Evolutionary conservation across 2,113 vertebrate species (phyloP), one percentile per base, ranked within the genome.

Genomic region (Microcebus jonahi): DNA sequence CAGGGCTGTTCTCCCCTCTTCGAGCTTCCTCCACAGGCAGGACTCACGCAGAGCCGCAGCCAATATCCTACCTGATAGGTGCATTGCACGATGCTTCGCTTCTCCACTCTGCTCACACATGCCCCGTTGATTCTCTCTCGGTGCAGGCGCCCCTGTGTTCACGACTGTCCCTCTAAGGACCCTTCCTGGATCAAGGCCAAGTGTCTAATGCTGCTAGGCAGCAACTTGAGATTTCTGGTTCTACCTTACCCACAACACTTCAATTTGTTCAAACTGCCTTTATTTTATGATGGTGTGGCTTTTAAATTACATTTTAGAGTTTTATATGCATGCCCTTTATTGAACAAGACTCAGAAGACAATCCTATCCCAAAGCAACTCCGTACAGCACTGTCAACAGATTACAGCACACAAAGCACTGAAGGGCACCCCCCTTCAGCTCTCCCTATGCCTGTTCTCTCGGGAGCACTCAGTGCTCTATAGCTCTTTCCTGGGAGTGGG

Each of bases 231-330:
- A 70, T 65, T 55, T 65, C 50, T 59, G 34, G 7, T 88, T 53
- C 70, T 21, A 50, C 36, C 42, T 80, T 23, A 57, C 55, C 68
- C 29, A 7, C 4, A 15, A 53, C 29, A 65, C 45, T 73, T 85
- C 59, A 65, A 55, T 84, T 80, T 70, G 57, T 61, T 75, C 57
- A 75, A 36, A 57, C 21, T 80, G 17, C 63, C 31, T 65, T 93
- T 57, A 36, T 76, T 76, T 94, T 80, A 45, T 8, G 39, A 42
- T 34, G 13, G 17, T n/a, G 11, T 75, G 68, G 18, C 29, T 94
- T 79, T 61, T 36, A 6, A 55, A 80, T 59, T 84, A 70, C 34
- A 23, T 75, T 80, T 80, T 90, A 92, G 53, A 73, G 73, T 82
- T 50, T 67, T 77, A n/a, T 23, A 34, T 8, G 4, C 17, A 3